phyloP scores from a whole-genome alignment of 2,113 vertebrate genomes.

The Carassius carassius region DNA sequence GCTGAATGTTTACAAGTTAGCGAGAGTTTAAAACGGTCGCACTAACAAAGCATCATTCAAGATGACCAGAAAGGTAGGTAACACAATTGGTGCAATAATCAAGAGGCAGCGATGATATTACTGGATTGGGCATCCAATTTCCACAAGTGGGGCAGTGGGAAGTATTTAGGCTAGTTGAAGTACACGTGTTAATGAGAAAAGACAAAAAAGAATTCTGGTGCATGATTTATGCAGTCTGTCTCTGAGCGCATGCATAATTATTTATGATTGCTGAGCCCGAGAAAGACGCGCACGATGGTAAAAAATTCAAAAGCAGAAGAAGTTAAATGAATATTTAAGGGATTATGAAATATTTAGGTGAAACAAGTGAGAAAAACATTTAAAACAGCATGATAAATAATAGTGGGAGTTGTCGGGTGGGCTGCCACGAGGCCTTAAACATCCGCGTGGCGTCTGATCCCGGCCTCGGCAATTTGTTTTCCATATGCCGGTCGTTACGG shows the following conservation, averaged over 20 bases:
- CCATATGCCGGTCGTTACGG: conserved; percentile 60
- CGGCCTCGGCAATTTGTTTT: conserved; percentile 62
- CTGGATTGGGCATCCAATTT: conserved; percentile 71
- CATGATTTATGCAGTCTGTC: conserved; percentile 80
- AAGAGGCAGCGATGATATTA: conserved; percentile 66
- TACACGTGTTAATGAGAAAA: conserved; percentile 80
- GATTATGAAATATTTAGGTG: conserved; percentile 80
- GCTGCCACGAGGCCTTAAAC: conserved; percentile 59
- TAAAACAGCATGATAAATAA: conserved; percentile 77
- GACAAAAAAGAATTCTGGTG: conserved; percentile 78
- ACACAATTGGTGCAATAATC: conserved; percentile 53
- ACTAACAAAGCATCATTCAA: conserved; percentile 46
- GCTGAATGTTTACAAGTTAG: conserved; percentile 60
- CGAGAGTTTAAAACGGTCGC: conserved; percentile 45
- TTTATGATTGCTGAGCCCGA: conserved; percentile 78
- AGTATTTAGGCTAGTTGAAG: conserved; percentile 79
- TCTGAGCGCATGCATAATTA: conserved; percentile 79
- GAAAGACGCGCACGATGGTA: conserved; percentile 74
- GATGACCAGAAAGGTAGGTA: conserved; percentile 20
- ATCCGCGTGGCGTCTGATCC: conserved; percentile 50
- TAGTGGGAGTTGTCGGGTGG: conserved; percentile 58
- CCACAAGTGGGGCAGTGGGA: conserved; percentile 75
- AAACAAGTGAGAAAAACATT: conserved; percentile 83
- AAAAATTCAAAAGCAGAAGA: conserved; percentile 78
- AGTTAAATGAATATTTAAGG: conserved; percentile 83